These are phyloP conservation scores for Ormyrus pomaceus DNA, from an alignment of 2,888 invertebrate genomes.

Conservation along the genomic window DNA sequence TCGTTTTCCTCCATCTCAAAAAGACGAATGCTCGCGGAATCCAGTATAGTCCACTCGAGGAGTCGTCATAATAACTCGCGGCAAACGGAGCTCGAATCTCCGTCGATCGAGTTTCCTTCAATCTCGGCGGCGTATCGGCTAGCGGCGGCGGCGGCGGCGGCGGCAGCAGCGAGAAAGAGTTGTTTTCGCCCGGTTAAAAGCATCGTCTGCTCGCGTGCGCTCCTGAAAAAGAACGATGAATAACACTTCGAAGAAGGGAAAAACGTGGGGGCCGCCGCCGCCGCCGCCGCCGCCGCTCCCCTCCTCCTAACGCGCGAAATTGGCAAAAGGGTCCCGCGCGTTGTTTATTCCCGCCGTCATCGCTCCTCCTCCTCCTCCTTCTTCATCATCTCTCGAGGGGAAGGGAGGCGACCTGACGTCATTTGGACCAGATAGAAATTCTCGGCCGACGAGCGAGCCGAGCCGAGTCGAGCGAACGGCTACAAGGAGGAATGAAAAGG, in stretches of 20 bases:
- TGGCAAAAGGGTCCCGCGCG: slow-evolving; percentile 33
- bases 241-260: slow-evolving; percentile 33
- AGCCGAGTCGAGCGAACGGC: no score
- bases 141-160: no score
- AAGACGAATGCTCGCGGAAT: no score
- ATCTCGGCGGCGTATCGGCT: no score
- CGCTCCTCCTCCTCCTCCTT: background rate
- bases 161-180: no score
- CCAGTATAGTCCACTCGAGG: no score
- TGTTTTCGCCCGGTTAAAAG: slow-evolving; percentile 6
- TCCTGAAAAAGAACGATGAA: slow-evolving; percentile 39
- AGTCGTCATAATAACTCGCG: no score
- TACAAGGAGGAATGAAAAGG: no score
- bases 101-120: no score
- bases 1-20: no score
- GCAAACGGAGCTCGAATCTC: no score
- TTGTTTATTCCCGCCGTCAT: slow-evolving; percentile 34
- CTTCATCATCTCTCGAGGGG: background rate
- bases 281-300: no score
- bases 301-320: slow-evolving; percentile 22
- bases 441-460: background rate
- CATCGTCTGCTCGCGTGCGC: background rate
- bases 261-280: slow-evolving; percentile 10
- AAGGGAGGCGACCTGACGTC: slow-evolving; percentile 28
- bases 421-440: slow-evolving; percentile 35